Conservation (phyloP, 2,797 vertebrate species). For the Intellagama lesueurii region DNA sequence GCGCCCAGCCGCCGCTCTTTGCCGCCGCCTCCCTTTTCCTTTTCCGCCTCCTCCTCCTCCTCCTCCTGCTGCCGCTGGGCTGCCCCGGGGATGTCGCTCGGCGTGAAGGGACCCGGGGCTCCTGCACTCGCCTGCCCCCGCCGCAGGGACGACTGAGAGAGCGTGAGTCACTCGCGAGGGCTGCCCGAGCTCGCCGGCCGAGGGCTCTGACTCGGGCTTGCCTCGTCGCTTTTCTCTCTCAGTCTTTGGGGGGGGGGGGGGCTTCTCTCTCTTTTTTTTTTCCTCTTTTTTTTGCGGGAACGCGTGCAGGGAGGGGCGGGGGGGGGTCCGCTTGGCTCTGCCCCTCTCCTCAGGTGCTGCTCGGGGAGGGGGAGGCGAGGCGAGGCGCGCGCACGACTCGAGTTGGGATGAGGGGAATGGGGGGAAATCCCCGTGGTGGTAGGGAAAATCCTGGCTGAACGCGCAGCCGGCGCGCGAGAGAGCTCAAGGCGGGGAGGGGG, state of each 20-base stretch:
- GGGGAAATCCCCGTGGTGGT: conserved; percentile 11
- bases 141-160: conserved; percentile 51
- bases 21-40: background rate
- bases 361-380: background rate
- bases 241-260: background rate
- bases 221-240: background rate
- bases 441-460: conserved; percentile 8
- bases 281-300: background rate
- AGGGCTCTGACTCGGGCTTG: background rate
- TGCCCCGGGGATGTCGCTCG: conserved; percentile 63
- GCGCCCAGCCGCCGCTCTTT: background rate
- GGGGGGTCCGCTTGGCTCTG: background rate
- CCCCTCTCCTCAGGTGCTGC: background rate
- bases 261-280: background rate
- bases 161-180: conserved; percentile 55
- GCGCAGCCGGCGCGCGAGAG: conserved; percentile 5
- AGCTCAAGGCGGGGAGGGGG: background rate
- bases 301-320: background rate
- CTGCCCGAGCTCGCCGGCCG: background rate
- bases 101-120: conserved; percentile 47
- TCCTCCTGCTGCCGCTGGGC: conserved; percentile 19
- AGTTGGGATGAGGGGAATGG: background rate
- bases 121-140: conserved; percentile 33
- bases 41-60: background rate
- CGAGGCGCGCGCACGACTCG: background rate